Conservation (phyloP, 2,888 invertebrate species). For the Chrysolina americana region DNA sequence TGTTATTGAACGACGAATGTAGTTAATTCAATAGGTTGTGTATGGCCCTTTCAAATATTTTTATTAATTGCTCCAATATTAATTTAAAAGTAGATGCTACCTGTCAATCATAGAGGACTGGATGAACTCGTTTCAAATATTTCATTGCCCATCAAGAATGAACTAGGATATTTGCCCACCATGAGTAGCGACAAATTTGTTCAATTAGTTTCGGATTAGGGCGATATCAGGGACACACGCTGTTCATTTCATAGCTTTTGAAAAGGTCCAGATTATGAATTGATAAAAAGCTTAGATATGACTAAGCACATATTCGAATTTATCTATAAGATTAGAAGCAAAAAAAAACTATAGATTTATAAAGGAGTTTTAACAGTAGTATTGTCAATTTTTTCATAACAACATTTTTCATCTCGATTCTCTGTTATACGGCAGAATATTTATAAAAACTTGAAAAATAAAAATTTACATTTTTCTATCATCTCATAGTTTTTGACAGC, state of each 20-base stretch:
- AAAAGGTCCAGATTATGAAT: constrained; percentile 14
- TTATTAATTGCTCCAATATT: background rate
- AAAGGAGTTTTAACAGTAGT: too few species aligned
- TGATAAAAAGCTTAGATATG: constrained; percentile 1
- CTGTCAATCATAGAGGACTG: background rate
- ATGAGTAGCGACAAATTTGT: constrained; percentile 22
- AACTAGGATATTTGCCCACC: background rate
- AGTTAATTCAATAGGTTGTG: too few species aligned
- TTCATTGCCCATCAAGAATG: background rate
- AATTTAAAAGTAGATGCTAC: background rate
- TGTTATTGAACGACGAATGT: too few species aligned
- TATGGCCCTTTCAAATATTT: too few species aligned
- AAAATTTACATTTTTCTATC: too few species aligned
- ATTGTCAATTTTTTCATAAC: too few species aligned
- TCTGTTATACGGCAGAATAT: too few species aligned
- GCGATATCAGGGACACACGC: constrained; percentile 36
- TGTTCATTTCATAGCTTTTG: constrained; percentile 4
- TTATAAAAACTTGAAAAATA: too few species aligned
- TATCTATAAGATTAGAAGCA: background rate
- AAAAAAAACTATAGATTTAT: too few species aligned
- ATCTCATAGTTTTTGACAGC: too few species aligned
- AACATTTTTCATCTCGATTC: too few species aligned
- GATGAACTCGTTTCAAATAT: background rate
- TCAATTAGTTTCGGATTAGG: constrained; percentile 50
- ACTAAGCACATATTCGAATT: background rate